phyloP scores from a whole-genome alignment of 2,888 invertebrate species.

The Pogonocherus hispidulus region DNA sequence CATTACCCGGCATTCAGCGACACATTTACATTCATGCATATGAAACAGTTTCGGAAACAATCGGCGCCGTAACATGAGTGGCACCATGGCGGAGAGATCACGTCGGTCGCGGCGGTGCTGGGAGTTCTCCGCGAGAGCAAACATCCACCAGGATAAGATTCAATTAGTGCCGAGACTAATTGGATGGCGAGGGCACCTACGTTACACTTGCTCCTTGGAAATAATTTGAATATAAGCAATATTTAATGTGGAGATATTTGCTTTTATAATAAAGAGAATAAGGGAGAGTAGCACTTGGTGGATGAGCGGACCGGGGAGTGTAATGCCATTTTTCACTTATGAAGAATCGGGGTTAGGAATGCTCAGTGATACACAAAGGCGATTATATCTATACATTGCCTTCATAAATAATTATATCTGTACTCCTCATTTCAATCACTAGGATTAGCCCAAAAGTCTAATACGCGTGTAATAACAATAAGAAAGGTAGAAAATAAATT shows the following conservation, averaged over 20 bases:
- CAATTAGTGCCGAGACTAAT: conserved; percentile 65
- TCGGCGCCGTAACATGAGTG: conserved; percentile 43
- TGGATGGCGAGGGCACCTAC: conserved; percentile 60
- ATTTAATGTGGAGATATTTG: conserved; percentile 66
- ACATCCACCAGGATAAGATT: conserved; percentile 61
- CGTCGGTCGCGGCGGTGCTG: conserved; percentile 27
- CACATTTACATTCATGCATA: conserved; percentile 64
- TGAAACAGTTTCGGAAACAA: conserved; percentile 63
- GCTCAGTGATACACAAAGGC: too few relatives aligned
- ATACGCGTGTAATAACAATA: too few relatives aligned
- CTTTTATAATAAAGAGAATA: conserved; percentile 62
- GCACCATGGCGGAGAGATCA: conserved; percentile 26
- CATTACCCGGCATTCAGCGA: conserved; percentile 56
- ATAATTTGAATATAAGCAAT: conserved; percentile 68
- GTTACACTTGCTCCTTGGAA: conserved; percentile 49
- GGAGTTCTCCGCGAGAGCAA: conserved; percentile 48
- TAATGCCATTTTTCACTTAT: neutral
- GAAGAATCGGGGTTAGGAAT: too few relatives aligned
- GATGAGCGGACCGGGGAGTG: neutral
- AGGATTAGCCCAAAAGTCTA: too few relatives aligned
- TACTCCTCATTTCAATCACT: too few relatives aligned
- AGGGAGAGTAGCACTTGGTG: conserved; percentile 7
- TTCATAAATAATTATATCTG: too few relatives aligned
- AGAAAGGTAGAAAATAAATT: too few relatives aligned
- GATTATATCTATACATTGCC: too few relatives aligned